Evolutionary conservation across 1,140 invertebrate genomes (phyloP).

Genomic region (Trissolcus basalis): DNA sequence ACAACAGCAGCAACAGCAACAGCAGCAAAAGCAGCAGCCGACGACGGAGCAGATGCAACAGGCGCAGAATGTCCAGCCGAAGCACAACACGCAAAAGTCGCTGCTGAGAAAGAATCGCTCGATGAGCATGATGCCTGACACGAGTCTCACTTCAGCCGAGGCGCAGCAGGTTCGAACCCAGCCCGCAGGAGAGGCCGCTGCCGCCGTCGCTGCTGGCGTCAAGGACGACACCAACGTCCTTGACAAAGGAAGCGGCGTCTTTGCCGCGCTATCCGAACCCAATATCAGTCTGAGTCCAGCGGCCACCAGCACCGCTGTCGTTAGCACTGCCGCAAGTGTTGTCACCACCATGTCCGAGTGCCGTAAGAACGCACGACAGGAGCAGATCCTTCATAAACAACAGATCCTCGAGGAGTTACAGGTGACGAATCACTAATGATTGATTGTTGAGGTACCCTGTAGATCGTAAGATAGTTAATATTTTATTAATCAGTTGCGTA

Average conservation of each 20-base stretch:
- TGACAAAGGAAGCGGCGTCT: slow-evolving; percentile 72
- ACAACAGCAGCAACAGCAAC: slow-evolving; percentile 61
- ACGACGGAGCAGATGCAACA: slow-evolving; percentile 64
- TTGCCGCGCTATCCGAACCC: slow-evolving; percentile 68
- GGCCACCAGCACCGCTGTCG: slow-evolving; percentile 21
- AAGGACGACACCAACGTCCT: slow-evolving; percentile 74
- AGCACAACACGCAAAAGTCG: slow-evolving; percentile 75
- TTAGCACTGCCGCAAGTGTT: slow-evolving; percentile 40
- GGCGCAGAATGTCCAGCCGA: slow-evolving; percentile 68
- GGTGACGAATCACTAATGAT: too few relatives aligned
- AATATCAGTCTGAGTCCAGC: slow-evolving; percentile 70
- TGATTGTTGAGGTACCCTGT: too few relatives aligned
- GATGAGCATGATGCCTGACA: slow-evolving; percentile 73
- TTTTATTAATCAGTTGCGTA: too few relatives aligned
- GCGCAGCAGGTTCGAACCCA: slow-evolving; percentile 76
- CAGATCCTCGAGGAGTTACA: slow-evolving; percentile 87
- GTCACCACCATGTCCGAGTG: slow-evolving; percentile 57
- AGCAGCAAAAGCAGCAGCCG: slow-evolving; percentile 71
- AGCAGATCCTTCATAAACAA: slow-evolving; percentile 84
- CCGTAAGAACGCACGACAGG: slow-evolving; percentile 76
- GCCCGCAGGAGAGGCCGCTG: slow-evolving; percentile 69
- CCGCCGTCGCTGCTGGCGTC: slow-evolving; percentile 59
- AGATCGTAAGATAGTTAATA: too few relatives aligned
- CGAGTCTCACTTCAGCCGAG: slow-evolving; percentile 77
- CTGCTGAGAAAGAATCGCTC: slow-evolving; percentile 78